Conservation (phyloP, 37 sponge, comb jelly and placozoan species). For the Aplysina aerophoba region DNA sequence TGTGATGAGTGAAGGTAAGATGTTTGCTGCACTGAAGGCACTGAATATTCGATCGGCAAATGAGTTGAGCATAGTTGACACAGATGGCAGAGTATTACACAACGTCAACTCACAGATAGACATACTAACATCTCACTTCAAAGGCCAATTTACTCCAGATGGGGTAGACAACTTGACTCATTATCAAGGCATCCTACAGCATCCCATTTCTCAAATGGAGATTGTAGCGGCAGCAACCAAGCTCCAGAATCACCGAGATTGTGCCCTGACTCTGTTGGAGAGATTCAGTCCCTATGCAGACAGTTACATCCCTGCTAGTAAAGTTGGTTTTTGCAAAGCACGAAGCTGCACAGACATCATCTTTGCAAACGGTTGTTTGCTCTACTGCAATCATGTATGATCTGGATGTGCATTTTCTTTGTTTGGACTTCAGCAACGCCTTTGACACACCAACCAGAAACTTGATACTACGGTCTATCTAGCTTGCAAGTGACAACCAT, state of each 20-base stretch:
- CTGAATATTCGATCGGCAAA: conserved; percentile 3
- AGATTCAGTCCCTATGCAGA: conserved; percentile 3
- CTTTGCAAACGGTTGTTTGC: too few relatives aligned
- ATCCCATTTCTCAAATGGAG: conserved; percentile 7
- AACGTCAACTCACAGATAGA: background rate
- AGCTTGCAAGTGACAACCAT: background rate
- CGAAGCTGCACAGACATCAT: conserved; percentile 1
- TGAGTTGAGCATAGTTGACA: background rate
- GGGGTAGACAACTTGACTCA: conserved; percentile 1
- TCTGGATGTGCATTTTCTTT: background rate
- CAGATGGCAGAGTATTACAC: background rate
- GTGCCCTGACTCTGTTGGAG: background rate
- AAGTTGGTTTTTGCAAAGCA: conserved; percentile 2
- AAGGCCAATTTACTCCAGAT: background rate
- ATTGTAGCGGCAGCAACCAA: background rate
- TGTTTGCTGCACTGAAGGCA: conserved; percentile 4
- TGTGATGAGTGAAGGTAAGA: background rate
- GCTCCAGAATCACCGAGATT: background rate
- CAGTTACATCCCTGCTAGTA: background rate
- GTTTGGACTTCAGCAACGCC: too few relatives aligned
- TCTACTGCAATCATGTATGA: conserved; percentile 6
- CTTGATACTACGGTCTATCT: background rate
- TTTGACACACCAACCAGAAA: background rate
- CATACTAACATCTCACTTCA: conserved; percentile 7
- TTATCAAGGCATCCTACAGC: background rate